Conservation (phyloP, 1,140 invertebrate genomes). For the Neoseiulus cucumeris region DNA sequence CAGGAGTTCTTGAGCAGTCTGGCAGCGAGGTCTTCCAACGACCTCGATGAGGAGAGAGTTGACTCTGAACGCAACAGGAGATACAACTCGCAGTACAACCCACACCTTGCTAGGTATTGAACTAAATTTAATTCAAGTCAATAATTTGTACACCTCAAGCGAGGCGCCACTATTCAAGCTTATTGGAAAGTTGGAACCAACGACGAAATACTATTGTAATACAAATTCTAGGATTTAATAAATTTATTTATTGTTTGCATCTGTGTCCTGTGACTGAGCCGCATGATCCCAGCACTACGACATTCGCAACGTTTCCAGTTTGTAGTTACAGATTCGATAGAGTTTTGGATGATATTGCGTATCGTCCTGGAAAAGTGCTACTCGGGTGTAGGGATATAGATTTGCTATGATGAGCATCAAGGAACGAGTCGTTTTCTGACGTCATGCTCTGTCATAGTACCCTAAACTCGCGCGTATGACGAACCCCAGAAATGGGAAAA, state of each 20-base stretch:
- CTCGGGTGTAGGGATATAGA: too few species aligned
- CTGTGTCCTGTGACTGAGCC: too few species aligned
- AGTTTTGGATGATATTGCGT: too few species aligned
- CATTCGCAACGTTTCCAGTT: too few species aligned
- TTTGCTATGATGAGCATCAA: too few species aligned
- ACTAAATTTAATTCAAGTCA: background rate
- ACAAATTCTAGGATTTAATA: conserved; percentile 7
- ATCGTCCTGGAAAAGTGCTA: too few species aligned
- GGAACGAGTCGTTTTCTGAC: too few species aligned
- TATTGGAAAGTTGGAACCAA: background rate
- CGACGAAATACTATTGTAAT: background rate
- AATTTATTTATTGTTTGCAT: conserved; percentile 11
- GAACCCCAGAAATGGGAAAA: too few species aligned
- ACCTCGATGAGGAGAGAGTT: conserved; percentile 20
- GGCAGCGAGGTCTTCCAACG: conserved; percentile 17
- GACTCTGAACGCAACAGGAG: conserved; percentile 35
- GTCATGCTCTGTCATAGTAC: too few species aligned
- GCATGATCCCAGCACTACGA: too few species aligned
- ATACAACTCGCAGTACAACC: conserved; percentile 86
- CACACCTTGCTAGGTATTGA: conserved; percentile 47
- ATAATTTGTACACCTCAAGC: background rate
- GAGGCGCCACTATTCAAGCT: background rate
- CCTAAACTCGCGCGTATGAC: too few species aligned
- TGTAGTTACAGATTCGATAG: too few species aligned
- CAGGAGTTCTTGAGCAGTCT: conserved; percentile 38